Base-by-base conservation (phyloP, 2,797 vertebrate species). In the Cryptoblepharus egeriae region DNA sequence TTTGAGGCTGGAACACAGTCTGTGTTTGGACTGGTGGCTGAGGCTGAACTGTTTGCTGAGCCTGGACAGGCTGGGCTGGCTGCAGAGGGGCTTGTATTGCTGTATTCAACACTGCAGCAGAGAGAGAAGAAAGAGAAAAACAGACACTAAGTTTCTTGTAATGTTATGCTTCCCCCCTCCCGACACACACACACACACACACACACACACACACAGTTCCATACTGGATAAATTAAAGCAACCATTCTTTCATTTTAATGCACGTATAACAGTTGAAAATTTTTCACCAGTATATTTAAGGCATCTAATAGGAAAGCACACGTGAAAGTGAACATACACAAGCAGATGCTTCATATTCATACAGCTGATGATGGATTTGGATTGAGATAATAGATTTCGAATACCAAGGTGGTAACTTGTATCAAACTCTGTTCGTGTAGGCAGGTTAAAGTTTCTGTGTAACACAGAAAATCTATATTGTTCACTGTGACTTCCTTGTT, bases 101-200 rank as follows among this genome's bases (percentile, higher is more conserved):
- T 2, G 95, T 93, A 92, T 97, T 99, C 92, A 99, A 93, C 77
- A 99, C 95, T 0, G 98, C 96, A 35, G 98, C 96, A 81, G 97
- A 97, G 98, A 93, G 18, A 90, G 35, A 39, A 88, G 88, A 73
- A 88, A 92, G 92, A 92, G 84, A 90, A 91, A 22, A 73, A 92
- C 84, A 57, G 15, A 32, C 1, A 32, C 26, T 81, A 16, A 77
- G 28, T 67, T 49, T n/a, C n/a, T 2, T 2, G 9, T 35, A 3
- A 13, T 13, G 55, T 30, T 18, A 49, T 13, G 24, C 12, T 1
- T 42, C 20, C 15, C 1, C 30, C 18, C 5, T 6, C 37, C 30
- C n/a, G n/a, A n/a, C n/a, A n/a, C n/a, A n/a, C n/a, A n/a, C n/a
- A n/a, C n/a, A n/a, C n/a, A n/a, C n/a, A n/a, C n/a, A n/a, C n/a